Percentiles rank a stretch among this genome's conserved stretches.
Evolutionary conservation across 2,888 invertebrate genomes (phyloP).

Genomic region (Protula sp.): DNA sequence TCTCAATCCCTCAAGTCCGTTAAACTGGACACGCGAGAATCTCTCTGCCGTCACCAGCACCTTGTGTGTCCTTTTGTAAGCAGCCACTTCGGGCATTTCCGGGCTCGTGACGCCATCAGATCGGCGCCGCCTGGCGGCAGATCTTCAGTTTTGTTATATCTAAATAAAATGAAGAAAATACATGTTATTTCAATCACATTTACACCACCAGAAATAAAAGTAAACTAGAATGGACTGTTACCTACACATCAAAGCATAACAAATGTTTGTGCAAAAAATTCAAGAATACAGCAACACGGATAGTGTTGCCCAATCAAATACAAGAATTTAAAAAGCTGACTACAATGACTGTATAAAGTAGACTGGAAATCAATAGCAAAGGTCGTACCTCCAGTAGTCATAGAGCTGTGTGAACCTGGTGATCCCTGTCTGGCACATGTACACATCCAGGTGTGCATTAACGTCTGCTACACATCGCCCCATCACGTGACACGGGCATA

Average conservation of each 20-base stretch:
- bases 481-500: too few relatives aligned
- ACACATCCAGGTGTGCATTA: conserved; percentile 82
- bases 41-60: conserved; percentile 24
- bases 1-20: conserved; percentile 23
- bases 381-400: conserved; percentile 73
- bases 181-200: too few relatives aligned
- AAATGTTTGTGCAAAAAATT: too few relatives aligned
- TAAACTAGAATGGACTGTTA: too few relatives aligned
- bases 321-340: too few relatives aligned
- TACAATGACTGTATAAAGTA: too few relatives aligned
- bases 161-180: conserved; percentile 29
- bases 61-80: conserved; percentile 33
- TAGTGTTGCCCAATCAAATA: too few relatives aligned
- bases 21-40: conserved; percentile 29
- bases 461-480: too few relatives aligned
- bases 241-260: too few relatives aligned
- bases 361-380: too few relatives aligned
- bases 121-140: conserved; percentile 34
- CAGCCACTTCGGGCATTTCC: conserved; percentile 14
- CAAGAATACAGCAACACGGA: too few relatives aligned
- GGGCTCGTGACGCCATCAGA: conserved; percentile 28
- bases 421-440: conserved; percentile 93
- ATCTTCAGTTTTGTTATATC: conserved; percentile 51
- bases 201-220: too few relatives aligned
- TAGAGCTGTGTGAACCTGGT: conserved; percentile 82